Conservation (phyloP, 2,888 invertebrate genomes). For the Euzetes globulus region DNA sequence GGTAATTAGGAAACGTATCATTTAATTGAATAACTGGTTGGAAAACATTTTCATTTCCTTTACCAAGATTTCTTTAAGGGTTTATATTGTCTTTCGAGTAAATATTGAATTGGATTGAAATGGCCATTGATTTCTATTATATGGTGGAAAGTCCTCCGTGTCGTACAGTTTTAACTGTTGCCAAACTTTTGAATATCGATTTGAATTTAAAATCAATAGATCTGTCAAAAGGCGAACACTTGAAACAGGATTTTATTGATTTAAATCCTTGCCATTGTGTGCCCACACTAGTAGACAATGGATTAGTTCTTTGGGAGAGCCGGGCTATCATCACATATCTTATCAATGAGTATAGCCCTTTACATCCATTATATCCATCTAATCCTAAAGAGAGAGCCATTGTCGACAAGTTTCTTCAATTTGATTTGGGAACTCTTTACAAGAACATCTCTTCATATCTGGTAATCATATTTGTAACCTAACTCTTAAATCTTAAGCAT, state of each 20-base stretch:
- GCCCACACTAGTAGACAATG: constrained; percentile 71
- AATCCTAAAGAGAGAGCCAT: constrained; percentile 62
- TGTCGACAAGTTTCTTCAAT: constrained; percentile 57
- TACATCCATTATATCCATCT: constrained; percentile 62
- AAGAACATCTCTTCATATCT: constrained; percentile 62
- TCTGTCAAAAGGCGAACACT: constrained; percentile 57
- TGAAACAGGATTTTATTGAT: constrained; percentile 60
- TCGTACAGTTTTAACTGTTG: constrained; percentile 58
- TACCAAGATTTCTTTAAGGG: too few species aligned
- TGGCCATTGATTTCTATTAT: constrained; percentile 40
- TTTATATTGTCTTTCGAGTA: too few species aligned
- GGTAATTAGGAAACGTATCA: too few species aligned
- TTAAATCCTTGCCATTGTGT: constrained; percentile 64
- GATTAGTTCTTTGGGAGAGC: constrained; percentile 68
- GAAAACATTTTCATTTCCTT: too few species aligned
- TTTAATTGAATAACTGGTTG: too few species aligned
- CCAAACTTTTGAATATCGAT: constrained; percentile 60
- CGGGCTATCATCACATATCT: constrained; percentile 71
- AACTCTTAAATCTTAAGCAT: too few species aligned
- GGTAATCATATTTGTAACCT: too few species aligned
- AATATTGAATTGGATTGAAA: too few species aligned
- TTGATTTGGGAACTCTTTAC: constrained; percentile 60
- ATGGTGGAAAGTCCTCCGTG: constrained; percentile 52
- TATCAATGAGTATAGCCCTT: constrained; percentile 69
- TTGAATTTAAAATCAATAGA: constrained; percentile 60